Percentiles rank a stretch among this genome's conserved stretches.
phyloP scores from a whole-genome alignment of 2,113 vertebrate species.

The Elgaria multicarinata region DNA sequence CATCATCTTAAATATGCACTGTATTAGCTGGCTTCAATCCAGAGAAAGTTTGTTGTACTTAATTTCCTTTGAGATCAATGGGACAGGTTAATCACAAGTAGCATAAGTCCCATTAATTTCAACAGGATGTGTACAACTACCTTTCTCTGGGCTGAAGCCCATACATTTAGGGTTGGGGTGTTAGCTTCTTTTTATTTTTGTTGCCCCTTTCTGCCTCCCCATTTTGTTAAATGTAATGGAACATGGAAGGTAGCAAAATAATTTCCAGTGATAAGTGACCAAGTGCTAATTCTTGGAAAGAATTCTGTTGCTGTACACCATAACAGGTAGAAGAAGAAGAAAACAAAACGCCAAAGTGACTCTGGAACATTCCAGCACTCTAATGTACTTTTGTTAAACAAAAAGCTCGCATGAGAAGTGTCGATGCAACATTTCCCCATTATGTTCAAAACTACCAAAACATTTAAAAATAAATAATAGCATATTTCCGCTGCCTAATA shows the following conservation, averaged over 20 bases:
- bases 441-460: neutral
- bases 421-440: neutral
- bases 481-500: neutral
- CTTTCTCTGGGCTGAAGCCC: neutral
- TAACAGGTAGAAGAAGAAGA: slow-evolving; percentile 17
- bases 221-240: slow-evolving; percentile 45
- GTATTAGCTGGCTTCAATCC: neutral
- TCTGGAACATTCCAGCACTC: neutral
- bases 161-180: neutral
- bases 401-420: slow-evolving; percentile 4
- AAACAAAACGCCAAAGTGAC: neutral
- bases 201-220: slow-evolving; percentile 55
- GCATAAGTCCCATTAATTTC: neutral
- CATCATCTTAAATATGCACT: neutral
- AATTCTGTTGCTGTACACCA: slow-evolving; percentile 9
- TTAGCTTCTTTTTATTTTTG: neutral
- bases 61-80: neutral
- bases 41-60: neutral
- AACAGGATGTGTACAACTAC: neutral
- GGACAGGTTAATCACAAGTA: neutral
- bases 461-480: slow-evolving; percentile 7
- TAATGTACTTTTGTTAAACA: neutral
- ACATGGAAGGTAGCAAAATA: slow-evolving; percentile 63
- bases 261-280: slow-evolving; percentile 43
- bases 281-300: slow-evolving; percentile 26